A percentile compares a stretch with the other conserved stretches of the same genome.
phyloP scores from a whole-genome alignment of 2,888 invertebrate species.

The Lochmaea crataegi region DNA sequence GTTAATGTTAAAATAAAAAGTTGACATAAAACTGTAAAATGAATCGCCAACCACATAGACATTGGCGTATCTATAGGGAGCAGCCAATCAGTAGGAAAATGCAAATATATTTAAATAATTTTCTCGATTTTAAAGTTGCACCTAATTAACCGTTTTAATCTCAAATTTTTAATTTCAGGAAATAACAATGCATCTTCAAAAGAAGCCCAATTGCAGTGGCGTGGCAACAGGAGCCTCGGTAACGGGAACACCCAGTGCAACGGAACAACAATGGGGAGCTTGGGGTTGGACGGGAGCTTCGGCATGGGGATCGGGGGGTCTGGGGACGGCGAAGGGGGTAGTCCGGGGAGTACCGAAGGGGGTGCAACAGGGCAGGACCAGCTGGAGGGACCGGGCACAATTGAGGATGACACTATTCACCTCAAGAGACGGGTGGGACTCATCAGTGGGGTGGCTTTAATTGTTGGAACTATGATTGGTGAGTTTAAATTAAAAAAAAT shows the following conservation, averaged over 20 bases:
- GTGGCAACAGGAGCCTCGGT: slow-evolving; percentile 56
- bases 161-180: slow-evolving; percentile 52
- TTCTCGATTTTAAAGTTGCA: not conserved
- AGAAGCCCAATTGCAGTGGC: slow-evolving; percentile 63
- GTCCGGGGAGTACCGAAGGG: slow-evolving; percentile 62
- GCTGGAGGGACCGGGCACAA: slow-evolving; percentile 89
- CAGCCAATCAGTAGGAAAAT: too few species aligned
- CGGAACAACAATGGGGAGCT: slow-evolving; percentile 55
- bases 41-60: too few species aligned
- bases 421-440: slow-evolving; percentile 99
- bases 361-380: slow-evolving; percentile 72
- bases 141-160: too few species aligned
- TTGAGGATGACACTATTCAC: slow-evolving; percentile 97
- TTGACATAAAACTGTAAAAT: too few species aligned
- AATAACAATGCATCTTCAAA: slow-evolving; percentile 65
- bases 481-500: slow-evolving; percentile 56
- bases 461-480: slow-evolving; percentile 99
- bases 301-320: slow-evolving; percentile 67
- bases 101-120: too few species aligned
- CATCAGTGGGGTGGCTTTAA: slow-evolving; percentile 98
- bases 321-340: slow-evolving; percentile 62
- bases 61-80: too few species aligned
- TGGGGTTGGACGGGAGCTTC: slow-evolving; percentile 65
- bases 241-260: slow-evolving; percentile 65
- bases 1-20: too few species aligned